A percentile compares a stretch with the other conserved stretches of the same genome.
These are phyloP conservation scores for Anthopleura xanthogrammica DNA, from an alignment of 92 coral and sea anemone genomes.

Conservation along the genomic window DNA sequence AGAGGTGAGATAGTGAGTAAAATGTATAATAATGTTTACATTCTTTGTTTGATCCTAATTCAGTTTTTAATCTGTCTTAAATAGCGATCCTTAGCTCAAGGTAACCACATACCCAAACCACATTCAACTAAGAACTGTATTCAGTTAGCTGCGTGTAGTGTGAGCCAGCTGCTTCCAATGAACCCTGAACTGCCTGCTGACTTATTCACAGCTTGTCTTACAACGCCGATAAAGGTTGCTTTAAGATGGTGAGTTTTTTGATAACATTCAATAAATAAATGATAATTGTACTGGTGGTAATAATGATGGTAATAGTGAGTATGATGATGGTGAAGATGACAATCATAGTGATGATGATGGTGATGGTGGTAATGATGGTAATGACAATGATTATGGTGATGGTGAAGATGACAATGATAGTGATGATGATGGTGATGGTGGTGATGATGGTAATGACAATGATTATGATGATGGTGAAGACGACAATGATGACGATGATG, in stretches of 20 bases:
- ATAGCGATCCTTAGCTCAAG: conserved; percentile 86
- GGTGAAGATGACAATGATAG: not conserved
- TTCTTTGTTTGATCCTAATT: too few relatives aligned
- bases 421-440: not conserved
- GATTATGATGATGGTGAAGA: too few relatives aligned
- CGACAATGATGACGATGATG: not conserved
- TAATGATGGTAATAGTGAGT: not conserved
- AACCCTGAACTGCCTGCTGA: conserved; percentile 98
- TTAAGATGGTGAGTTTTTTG: conserved; percentile 72
- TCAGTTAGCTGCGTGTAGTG: conserved; percentile 89
- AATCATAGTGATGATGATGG: not conserved
- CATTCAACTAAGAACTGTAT: conserved; percentile 90
- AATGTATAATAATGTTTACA: too few relatives aligned
- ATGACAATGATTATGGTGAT: not conserved
- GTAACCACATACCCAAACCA: conserved; percentile 77
- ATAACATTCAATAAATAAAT: not conserved
- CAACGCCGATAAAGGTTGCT: conserved; percentile 96
- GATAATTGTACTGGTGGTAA: not conserved
- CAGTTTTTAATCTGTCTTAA: conserved; percentile 5
- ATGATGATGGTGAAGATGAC: not conserved
- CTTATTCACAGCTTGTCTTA: conserved; percentile 86
- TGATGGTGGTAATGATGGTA: not conserved
- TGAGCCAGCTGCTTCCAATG: conserved; percentile 88
- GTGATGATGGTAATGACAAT: not conserved
- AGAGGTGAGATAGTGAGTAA: too few relatives aligned